Evolutionary conservation across 1,140 invertebrate genomes (phyloP), one percentile per base, ranked within the genome.

Genomic region (Lysiphlebus fabarum): DNA sequence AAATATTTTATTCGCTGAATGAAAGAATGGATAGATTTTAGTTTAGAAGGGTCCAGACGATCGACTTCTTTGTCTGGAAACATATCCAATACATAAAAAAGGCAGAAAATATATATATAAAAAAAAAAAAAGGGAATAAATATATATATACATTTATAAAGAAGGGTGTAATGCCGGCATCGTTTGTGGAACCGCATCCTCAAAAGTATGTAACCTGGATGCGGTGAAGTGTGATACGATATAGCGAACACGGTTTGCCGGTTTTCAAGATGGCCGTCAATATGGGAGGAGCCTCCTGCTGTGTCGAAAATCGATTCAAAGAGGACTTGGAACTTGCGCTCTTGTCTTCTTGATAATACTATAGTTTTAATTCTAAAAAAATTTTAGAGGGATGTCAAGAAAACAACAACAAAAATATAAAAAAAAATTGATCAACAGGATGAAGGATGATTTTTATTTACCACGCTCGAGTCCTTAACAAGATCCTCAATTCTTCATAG

Each of bases 251-350:
- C 64, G 65, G 62, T 50, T 43, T 73, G 71, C 69, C 66, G 72
- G 62, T 36, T 51, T 74, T 69, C 70, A 51, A 78, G 76, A 79
- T 79, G 77, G 77, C 77, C 75, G 77, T 70, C 70, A 65, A 61
- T 69, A 73, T 79, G 74, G 77, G 77, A 78, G 77, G 77, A 79
- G 77, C 76, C 72, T 79, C 71, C 67, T 70, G 66, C 70, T 66
- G 72, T 66, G 73, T 66, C 67, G 72, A 67, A 73, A 76, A 79
- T 79, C 77, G 77, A 79, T 79, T 70, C 72, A 66, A 40, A 56
- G 65, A 67, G 72, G 73, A 71, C 76, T 74, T 76, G 76, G 72
- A 72, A 71, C 76, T 74, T 76, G 76, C 75, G 75, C 75, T 67
- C 63, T 69, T 17, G 7, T 12, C 44, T 9, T 47, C 4, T 47